Evolutionary conservation across 2,113 vertebrate species (phyloP), one percentile per base, ranked within the genome.

Genomic region (Clupea harengus): DNA sequence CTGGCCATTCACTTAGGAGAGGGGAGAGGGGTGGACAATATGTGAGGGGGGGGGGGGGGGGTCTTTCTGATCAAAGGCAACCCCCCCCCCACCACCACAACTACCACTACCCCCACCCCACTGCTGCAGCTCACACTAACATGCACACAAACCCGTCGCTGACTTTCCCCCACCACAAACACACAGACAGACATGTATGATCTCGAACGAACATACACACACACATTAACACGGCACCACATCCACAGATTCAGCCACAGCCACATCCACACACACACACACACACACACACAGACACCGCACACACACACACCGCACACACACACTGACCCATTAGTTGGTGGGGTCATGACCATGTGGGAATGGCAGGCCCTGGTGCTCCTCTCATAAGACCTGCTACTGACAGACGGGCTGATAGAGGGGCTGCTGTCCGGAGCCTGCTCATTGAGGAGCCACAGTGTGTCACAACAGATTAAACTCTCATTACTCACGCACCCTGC

Each of bases 391-490:
- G 78, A 39, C 49, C 54, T 28, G 49, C 72, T 75, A 57, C 83
- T 88, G 44, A 83, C 57, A 86, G 67, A 86, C 85, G 4, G 54
- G 20, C 54, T 60, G 54, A 20, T 60, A 5, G 6, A 60, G 54
- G 64, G 47, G n/a, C 80, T 88, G 75, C 85, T 83, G 57, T 87
- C 87, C 83, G 81, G 82, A 47, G 60, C 54, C 54, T 52, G 46
- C 57, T 22, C 81, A 82, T 84, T 84, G 81, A 88, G 82, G 81
- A 84, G 60, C 85, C 82, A 60, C 86, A 57, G 39, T 86, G 50
- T 88, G 87, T 89, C 87, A 81, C 84, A 89, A 78, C 81, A 75
- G 49, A 89, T 89, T 89, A 89, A 89, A 89, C 83, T 80, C 60
- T 84, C 88, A 89, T 89, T 88, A 87, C 84, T 85, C 83, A 84